A percentile compares a stretch with the other conserved stretches of the same genome.
Evolutionary conservation across 2,888 invertebrate species (phyloP).

Genomic region (Actias luna): DNA sequence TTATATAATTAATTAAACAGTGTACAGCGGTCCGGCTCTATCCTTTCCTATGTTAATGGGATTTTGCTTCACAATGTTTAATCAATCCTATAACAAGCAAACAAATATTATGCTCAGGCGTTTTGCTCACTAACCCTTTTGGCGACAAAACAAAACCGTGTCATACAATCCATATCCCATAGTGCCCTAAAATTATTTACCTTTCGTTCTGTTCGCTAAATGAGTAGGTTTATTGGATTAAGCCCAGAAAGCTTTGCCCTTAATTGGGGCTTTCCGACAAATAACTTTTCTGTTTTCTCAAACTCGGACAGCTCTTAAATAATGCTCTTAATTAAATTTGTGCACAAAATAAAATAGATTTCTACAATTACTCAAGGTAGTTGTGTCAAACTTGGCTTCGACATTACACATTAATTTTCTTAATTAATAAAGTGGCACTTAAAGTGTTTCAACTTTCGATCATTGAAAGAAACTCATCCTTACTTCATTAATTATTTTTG

Average conservation of each 20-base stretch:
- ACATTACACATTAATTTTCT: slow-evolving; percentile 26
- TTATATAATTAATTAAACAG: slow-evolving; percentile 5
- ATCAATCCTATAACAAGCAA: slow-evolving; percentile 37
- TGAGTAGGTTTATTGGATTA: slow-evolving; percentile 81
- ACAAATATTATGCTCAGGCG: slow-evolving; percentile 27
- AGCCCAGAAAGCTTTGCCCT: slow-evolving; percentile 78
- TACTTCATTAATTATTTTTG: background rate
- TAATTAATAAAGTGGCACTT: slow-evolving; percentile 23
- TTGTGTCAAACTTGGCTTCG: slow-evolving; percentile 29
- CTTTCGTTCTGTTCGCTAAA: slow-evolving; percentile 77
- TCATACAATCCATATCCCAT: slow-evolving; percentile 46
- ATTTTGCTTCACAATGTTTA: slow-evolving; percentile 46
- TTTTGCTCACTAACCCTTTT: slow-evolving; percentile 40
- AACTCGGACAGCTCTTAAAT: slow-evolving; percentile 76
- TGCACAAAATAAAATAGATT: slow-evolving; percentile 57
- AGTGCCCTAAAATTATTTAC: slow-evolving; percentile 74
- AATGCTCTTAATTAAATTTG: slow-evolving; percentile 74
- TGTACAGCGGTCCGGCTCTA: slow-evolving; percentile 23
- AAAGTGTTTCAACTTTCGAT: slow-evolving; percentile 11
- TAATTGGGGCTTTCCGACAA: slow-evolving; percentile 79
- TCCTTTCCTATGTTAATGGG: slow-evolving; percentile 43
- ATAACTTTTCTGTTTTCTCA: slow-evolving; percentile 80
- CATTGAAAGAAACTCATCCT: background rate
- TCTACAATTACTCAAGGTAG: slow-evolving; percentile 42
- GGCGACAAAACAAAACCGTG: slow-evolving; percentile 50